These are phyloP conservation scores for Cryptocheilus praepositus DNA, from an alignment of 2,888 invertebrate species.

Conservation along the genomic window DNA sequence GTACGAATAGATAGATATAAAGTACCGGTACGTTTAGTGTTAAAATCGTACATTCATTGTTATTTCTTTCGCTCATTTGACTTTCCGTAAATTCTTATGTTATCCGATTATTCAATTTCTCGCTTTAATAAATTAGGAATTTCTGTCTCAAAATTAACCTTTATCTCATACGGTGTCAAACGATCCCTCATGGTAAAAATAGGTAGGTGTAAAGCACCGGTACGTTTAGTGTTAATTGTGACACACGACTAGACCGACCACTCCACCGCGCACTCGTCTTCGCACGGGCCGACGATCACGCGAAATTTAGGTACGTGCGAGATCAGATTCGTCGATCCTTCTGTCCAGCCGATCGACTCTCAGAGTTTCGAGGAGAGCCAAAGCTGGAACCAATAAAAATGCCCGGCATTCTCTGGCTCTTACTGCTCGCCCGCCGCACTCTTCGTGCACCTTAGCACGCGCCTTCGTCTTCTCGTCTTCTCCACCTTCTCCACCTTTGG, in stretches of 20 bases:
- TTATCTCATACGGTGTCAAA: neutral
- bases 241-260: neutral
- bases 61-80: too few relatives aligned
- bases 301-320: slow-evolving; percentile 32
- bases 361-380: slow-evolving; percentile 45
- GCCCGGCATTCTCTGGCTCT: slow-evolving; percentile 67
- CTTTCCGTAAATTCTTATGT: too few relatives aligned
- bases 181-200: too few relatives aligned
- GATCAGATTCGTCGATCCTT: slow-evolving; percentile 52
- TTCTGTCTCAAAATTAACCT: too few relatives aligned
- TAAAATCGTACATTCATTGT: too few relatives aligned
- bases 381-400: slow-evolving; percentile 71
- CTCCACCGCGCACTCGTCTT: neutral
- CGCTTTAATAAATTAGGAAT: too few relatives aligned
- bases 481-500: slow-evolving; percentile 23
- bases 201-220: too few relatives aligned
- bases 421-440: slow-evolving; percentile 43
- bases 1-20: too few relatives aligned
- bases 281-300: slow-evolving; percentile 11
- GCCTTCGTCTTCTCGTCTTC: slow-evolving; percentile 21
- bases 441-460: slow-evolving; percentile 39
- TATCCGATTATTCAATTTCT: too few relatives aligned
- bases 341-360: slow-evolving; percentile 45
- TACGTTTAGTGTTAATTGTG: too few relatives aligned
- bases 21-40: too few relatives aligned